These are phyloP conservation scores for Syngnathus floridae DNA, from an alignment of 2,113 vertebrate genomes.

Conservation along the genomic window DNA sequence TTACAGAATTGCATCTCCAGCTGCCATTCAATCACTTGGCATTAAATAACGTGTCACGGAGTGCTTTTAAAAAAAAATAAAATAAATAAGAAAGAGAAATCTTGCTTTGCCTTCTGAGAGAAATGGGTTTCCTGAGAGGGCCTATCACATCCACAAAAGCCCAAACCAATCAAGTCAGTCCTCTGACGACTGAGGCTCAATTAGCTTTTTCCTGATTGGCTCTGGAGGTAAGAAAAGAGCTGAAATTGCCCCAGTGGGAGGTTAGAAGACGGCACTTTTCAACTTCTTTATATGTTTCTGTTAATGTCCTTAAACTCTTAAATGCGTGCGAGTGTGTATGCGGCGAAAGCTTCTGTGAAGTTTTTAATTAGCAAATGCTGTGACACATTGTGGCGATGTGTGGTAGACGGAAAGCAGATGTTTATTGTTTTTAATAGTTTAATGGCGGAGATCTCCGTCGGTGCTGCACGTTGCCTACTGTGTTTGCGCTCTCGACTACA, in stretches of 20 bases:
- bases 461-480: slow-evolving; percentile 28
- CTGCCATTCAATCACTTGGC: slow-evolving; percentile 18
- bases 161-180: slow-evolving; percentile 60
- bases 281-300: slow-evolving; percentile 61
- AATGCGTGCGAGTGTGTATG: slow-evolving; percentile 51
- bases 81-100: slow-evolving; percentile 1
- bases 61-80: slow-evolving; percentile 15
- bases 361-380: slow-evolving; percentile 60
- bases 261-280: slow-evolving; percentile 55
- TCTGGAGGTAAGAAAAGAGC: slow-evolving; percentile 51
- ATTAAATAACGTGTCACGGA: slow-evolving; percentile 26
- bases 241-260: slow-evolving; percentile 59
- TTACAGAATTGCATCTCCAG: slow-evolving; percentile 1
- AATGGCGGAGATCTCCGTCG: slow-evolving; percentile 38
- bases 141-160: slow-evolving; percentile 51
- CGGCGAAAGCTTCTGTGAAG: slow-evolving; percentile 23
- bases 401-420: slow-evolving; percentile 54
- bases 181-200: slow-evolving; percentile 60
- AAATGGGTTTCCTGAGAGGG: slow-evolving; percentile 38
- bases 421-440: slow-evolving; percentile 58
- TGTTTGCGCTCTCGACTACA: slow-evolving; percentile 24
- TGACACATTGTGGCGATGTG: slow-evolving; percentile 58
- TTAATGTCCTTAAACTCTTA: slow-evolving; percentile 60
- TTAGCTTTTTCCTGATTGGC: slow-evolving; percentile 55
- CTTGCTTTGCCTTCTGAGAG: slow-evolving; percentile 28